Conservation (phyloP, 2,113 vertebrate species). For the Periophthalmus modestus region DNA sequence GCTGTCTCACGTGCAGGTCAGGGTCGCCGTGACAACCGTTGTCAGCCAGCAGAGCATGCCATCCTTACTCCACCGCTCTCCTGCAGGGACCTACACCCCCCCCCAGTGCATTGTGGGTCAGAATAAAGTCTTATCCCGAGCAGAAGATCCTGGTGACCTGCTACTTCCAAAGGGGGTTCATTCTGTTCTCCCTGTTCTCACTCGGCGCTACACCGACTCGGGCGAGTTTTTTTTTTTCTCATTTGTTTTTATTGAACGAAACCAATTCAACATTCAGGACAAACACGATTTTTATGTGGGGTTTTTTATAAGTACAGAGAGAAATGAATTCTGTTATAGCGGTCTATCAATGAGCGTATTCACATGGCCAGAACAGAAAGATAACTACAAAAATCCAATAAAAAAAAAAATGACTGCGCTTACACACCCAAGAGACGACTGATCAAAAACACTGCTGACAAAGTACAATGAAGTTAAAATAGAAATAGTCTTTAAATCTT, state of each 20-base stretch:
- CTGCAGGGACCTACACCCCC: conserved; percentile 30
- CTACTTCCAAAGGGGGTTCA: conserved; percentile 2
- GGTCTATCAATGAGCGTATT: too few species aligned
- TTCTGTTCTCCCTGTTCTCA: neutral
- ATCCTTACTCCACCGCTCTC: conserved; percentile 4
- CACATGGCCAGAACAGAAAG: too few species aligned
- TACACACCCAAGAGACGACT: too few species aligned
- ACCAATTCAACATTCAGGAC: conserved; percentile 17
- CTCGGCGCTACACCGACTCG: neutral
- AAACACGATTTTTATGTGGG: neutral
- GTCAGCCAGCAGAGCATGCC: too few species aligned
- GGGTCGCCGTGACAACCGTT: conserved; percentile 41
- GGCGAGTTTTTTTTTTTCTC: neutral
- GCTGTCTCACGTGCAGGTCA: conserved; percentile 22
- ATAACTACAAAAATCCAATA: too few species aligned
- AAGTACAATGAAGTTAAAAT: too few species aligned
- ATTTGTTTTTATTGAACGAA: conserved; percentile 10
- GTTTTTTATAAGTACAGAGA: neutral
- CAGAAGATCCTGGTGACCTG: neutral
- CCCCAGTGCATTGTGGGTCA: conserved; percentile 20
- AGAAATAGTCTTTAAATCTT: too few species aligned
- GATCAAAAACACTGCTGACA: too few species aligned
- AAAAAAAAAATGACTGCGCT: too few species aligned
- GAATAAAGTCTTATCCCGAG: conserved; percentile 8
- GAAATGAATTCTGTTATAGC: too few species aligned